Evolutionary conservation across 2,797 vertebrate species (phyloP), one percentile per base, ranked within the genome.

Genomic region (Acomys russatus): DNA sequence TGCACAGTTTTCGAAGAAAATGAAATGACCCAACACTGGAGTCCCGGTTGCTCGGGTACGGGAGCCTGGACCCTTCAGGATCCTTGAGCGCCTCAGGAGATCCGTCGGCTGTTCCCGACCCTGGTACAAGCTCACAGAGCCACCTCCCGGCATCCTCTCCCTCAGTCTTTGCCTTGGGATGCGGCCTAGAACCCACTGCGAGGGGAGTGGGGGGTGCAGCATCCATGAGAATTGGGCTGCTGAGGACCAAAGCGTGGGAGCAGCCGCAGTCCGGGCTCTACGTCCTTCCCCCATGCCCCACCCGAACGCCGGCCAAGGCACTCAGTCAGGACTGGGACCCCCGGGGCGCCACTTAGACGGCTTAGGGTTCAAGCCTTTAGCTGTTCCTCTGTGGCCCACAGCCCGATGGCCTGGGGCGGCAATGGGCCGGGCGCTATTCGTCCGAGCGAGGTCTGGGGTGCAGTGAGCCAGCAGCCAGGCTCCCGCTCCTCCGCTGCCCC

Each of bases 391-490:
- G 38, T 38, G 18, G 38, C 59, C 63, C 44, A 44, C 44, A 44
- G 44, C 44, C 44, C 44, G 44, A 44, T 44, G 44, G 44, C 44
- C 44, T 44, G 44, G n/a, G 44, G 83, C 18, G 64, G 35, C 30
- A 3, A 59, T 68, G 44, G 44, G 44, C 44, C 3, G 9, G 25
- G 80, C 1, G 5, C 76, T 54, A 14, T 97, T 97, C 96, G 96
- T 33, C 49, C 3, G 54, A 97, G 38, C 90, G 84, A 94, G 97
- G 97, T 77, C 73, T 22, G 44, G 38, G n/a, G 0, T 44, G 35
- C 30, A 1, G 14, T 23, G 30, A 9, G 76, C 64, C 4, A 30
- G 51, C 73, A 64, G 23, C 64, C 6, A 20, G 49, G 51, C 44
- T 49, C 22, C 1, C 9, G 49, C 11, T 70, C 22, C 2, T 76